Evolutionary conservation across 1,140 invertebrate species (phyloP).

Genomic region (Telenomus remus): DNA sequence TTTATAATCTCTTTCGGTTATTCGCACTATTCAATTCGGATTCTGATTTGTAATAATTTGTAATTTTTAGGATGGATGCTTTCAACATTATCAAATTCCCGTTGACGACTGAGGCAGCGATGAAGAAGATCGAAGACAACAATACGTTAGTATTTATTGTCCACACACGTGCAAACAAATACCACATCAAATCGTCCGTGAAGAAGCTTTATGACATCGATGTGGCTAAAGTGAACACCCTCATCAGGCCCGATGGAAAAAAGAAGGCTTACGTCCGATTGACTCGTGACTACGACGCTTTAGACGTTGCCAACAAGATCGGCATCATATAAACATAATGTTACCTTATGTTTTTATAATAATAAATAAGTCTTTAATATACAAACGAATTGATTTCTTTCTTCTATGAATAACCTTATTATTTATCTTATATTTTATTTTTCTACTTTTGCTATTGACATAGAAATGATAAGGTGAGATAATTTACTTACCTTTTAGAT

Average conservation of each 20-base stretch:
- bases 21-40: conserved; percentile 12
- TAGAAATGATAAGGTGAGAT: too few relatives aligned
- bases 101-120: conserved; percentile 98
- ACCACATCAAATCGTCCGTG: conserved; percentile 94
- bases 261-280: conserved; percentile 99
- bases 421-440: too few relatives aligned
- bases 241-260: conserved; percentile 97
- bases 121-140: conserved; percentile 99
- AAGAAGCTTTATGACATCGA: conserved; percentile 99
- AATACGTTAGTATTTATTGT: conserved; percentile 99
- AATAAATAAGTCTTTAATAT: conserved; percentile 5
- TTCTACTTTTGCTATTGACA: too few relatives aligned
- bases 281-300: conserved; percentile 97
- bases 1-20: too few relatives aligned
- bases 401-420: too few relatives aligned
- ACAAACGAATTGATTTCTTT: too few relatives aligned
- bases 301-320: conserved; percentile 99
- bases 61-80: conserved; percentile 90
- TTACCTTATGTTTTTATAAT: conserved; percentile 62
- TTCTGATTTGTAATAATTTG: neutral
- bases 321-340: conserved; percentile 89
- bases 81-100: conserved; percentile 99
- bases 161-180: conserved; percentile 96
- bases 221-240: conserved; percentile 97
- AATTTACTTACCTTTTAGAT: too few relatives aligned